Evolutionary conservation across 2,113 vertebrate species (phyloP).

Genomic region (Nicator chloris): DNA sequence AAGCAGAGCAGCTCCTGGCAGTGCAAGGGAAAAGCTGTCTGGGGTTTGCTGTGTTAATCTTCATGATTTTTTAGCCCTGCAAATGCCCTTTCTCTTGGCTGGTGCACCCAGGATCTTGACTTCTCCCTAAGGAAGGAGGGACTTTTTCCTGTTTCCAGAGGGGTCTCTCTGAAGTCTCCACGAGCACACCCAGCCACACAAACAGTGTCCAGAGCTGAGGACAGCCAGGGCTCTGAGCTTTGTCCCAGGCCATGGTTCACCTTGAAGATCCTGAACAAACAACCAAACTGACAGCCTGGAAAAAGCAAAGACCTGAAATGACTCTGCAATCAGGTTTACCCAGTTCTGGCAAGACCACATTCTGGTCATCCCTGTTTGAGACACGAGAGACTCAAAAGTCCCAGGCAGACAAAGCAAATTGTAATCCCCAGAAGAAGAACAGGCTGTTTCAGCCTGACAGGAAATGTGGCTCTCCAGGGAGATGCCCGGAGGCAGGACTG

Average conservation of each 20-base stretch:
- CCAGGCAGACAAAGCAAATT: not conserved
- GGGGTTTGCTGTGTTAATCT: not conserved
- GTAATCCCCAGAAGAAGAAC: not conserved
- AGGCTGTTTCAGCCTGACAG: not conserved
- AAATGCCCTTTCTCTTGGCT: not conserved
- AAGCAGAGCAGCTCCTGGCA: not conserved
- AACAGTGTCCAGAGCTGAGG: not conserved
- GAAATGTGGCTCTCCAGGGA: not conserved
- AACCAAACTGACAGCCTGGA: not conserved
- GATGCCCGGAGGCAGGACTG: not conserved
- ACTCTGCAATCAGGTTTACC: not conserved
- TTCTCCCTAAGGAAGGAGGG: not conserved
- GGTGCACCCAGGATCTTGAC: accelerated
- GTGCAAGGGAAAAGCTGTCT: not conserved
- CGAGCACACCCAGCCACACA: not conserved
- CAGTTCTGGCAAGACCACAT: not conserved
- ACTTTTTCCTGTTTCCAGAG: not conserved
- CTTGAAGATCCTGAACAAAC: not conserved
- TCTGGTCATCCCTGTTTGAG: not conserved
- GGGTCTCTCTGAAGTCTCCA: not conserved
- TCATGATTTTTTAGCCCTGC: not conserved
- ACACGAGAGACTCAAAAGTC: not conserved
- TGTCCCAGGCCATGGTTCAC: not conserved
- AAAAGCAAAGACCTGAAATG: not conserved
- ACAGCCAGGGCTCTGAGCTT: not conserved